Evolutionary conservation across 2,888 invertebrate species (phyloP).

Genomic region (Pollenia amentaria): DNA sequence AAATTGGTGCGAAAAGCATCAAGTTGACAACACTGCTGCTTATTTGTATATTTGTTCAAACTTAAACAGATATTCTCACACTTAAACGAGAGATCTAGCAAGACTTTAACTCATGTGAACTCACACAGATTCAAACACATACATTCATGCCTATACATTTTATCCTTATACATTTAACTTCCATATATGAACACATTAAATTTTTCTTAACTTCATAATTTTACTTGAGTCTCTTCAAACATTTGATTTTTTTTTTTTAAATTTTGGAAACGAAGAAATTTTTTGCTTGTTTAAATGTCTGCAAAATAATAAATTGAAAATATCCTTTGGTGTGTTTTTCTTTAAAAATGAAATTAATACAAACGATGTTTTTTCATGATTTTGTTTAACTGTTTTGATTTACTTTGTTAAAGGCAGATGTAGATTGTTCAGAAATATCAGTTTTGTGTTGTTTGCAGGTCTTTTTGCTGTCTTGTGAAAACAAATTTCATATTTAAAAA

Average conservation of each 20-base stretch:
- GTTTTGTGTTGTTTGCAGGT: background rate
- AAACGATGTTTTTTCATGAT: conserved; percentile 75
- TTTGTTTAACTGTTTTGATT: background rate
- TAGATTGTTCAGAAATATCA: background rate
- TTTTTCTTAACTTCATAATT: conserved; percentile 25
- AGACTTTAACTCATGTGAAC: too few relatives aligned
- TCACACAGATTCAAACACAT: too few relatives aligned
- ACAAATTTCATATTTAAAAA: background rate
- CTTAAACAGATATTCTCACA: too few relatives aligned
- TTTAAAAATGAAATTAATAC: conserved; percentile 81
- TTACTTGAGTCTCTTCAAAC: conserved; percentile 23
- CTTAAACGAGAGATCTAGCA: too few relatives aligned
- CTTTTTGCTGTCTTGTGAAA: background rate
- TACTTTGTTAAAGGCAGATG: background rate
- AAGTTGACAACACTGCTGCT: too few relatives aligned
- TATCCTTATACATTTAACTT: too few relatives aligned
- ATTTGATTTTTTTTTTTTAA: conserved; percentile 7
- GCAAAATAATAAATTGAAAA: conserved; percentile 69
- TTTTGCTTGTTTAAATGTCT: conserved; percentile 31
- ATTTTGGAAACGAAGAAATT: background rate
- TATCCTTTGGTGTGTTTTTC: conserved; percentile 77
- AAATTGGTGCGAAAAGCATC: too few relatives aligned
- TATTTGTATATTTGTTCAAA: too few relatives aligned
- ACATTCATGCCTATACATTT: too few relatives aligned
- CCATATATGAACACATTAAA: background rate